Evolutionary conservation across 2,888 invertebrate genomes (phyloP).

Genomic region (Strigamia crassipes): DNA sequence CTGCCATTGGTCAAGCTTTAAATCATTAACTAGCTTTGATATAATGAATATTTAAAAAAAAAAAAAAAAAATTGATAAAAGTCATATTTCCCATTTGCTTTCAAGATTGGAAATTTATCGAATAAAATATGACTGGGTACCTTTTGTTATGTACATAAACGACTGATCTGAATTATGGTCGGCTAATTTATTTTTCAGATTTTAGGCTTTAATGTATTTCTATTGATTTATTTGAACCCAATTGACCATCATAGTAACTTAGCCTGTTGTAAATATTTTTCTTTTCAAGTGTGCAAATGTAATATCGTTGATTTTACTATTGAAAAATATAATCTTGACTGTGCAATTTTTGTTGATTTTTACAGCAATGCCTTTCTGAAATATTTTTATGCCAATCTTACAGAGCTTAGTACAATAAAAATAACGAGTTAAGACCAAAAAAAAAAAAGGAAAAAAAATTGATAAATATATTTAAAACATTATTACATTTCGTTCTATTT

Average conservation of each 20-base stretch:
- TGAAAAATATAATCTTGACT: slow-evolving; percentile 27
- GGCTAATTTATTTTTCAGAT: slow-evolving; percentile 22
- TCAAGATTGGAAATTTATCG: not conserved
- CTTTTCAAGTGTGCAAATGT: slow-evolving; percentile 17
- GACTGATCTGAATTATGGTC: slow-evolving; percentile 14
- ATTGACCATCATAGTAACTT: slow-evolving; percentile 7
- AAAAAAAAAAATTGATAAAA: too few relatives aligned
- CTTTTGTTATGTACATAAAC: not conserved
- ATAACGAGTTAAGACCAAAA: slow-evolving; percentile 10
- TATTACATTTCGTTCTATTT: too few relatives aligned
- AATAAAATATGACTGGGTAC: not conserved
- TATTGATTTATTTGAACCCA: not conserved
- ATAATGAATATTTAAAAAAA: too few relatives aligned
- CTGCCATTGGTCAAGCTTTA: slow-evolving; percentile 26
- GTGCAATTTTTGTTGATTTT: slow-evolving; percentile 30
- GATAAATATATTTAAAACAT: not conserved
- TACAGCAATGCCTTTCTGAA: not conserved
- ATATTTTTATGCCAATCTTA: slow-evolving; percentile 12
- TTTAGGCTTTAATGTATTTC: not conserved
- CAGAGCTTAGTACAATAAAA: not conserved
- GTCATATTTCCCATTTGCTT: not conserved
- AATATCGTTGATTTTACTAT: slow-evolving; percentile 22
- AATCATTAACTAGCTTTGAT: not conserved
- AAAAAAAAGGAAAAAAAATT: not conserved
- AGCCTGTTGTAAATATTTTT: slow-evolving; percentile 26